Conservation (phyloP, 2,113 vertebrate genomes). For the Centropus bengalensis region DNA sequence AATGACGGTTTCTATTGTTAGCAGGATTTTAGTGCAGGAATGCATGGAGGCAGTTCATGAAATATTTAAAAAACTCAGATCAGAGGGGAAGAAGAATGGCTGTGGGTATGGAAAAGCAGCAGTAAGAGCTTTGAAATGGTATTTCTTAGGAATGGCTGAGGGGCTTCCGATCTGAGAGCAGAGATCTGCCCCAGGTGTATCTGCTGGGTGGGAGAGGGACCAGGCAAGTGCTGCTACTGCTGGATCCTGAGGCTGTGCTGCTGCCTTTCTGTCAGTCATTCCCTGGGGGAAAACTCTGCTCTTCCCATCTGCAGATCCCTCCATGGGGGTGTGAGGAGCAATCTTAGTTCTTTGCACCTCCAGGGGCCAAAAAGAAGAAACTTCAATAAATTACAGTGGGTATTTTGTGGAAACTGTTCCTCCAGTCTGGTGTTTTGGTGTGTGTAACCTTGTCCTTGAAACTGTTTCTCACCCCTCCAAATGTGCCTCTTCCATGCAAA, state of each 20-base stretch:
- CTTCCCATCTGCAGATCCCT: background rate
- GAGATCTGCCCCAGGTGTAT: rapidly evolving
- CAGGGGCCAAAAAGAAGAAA: background rate
- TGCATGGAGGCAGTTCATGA: constrained; percentile 4
- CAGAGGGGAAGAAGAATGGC: background rate
- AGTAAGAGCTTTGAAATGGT: background rate
- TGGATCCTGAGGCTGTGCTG: rapidly evolving
- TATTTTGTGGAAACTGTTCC: background rate
- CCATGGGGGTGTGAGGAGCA: background rate
- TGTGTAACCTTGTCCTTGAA: background rate
- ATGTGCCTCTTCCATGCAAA: background rate
- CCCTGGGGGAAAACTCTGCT: background rate
- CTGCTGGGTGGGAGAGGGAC: background rate
- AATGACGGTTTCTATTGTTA: constrained; percentile 33
- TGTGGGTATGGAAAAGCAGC: background rate
- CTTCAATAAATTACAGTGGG: background rate
- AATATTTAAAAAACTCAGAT: constrained; percentile 37
- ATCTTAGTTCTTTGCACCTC: background rate
- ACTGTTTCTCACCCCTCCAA: background rate
- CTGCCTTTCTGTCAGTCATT: rapidly evolving
- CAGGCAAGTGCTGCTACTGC: rapidly evolving
- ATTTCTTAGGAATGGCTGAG: background rate
- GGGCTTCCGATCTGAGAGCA: background rate
- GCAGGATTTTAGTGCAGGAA: constrained; percentile 6
- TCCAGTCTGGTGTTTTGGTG: background rate